Evolutionary conservation across 2,113 vertebrate species (phyloP), one percentile per base, ranked within the genome.

Genomic region (Chlorocebus sabaeus): DNA sequence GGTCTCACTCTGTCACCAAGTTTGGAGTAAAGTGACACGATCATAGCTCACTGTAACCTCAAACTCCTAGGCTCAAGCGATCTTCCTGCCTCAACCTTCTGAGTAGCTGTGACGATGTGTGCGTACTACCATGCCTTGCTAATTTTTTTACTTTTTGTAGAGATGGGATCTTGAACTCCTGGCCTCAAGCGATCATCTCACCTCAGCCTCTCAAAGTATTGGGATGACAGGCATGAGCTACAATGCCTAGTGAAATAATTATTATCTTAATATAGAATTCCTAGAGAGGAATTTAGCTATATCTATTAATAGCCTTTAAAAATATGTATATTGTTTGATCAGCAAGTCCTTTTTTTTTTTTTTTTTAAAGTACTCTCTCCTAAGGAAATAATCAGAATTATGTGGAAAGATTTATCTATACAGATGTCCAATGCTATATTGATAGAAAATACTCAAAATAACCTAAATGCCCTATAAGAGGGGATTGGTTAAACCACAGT

Each of bases 391-490:
- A 96, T 67, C 30, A 88, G 17, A 57, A 75, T 12, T 89, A 92
- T n/a, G 25, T 83, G 20, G 35, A 59, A 95, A 85, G 48, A 80
- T 80, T 96, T 93, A 94, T 73, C 18, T 96, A 82, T 0, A 89
- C 50, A 95, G 38, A 84, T 84, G 13, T n/a, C 79, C 68, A 84
- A 73, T 88, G 40, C 20, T 90, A 4, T 72, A 75, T 20, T 89
- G 93, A 85, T 16, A 95, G 52, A 95, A 93, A 97, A 84, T 94
- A 80, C 48, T 94, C 83, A 18, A 64, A 76, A 85, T 30, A 92
- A 83, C n/a, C 16, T 45, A 93, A 89, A 94, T 52, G 35, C 11
- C 25, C 79, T 64, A n/a, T 2, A 64, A 57, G 7, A 94, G 45
- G 35, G 6, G 38, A 70, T 40, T 43, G 95, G 25, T 55, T 78